Conservation (phyloP, 2,888 invertebrate species). For the Trichogramma dendrolimi region DNA sequence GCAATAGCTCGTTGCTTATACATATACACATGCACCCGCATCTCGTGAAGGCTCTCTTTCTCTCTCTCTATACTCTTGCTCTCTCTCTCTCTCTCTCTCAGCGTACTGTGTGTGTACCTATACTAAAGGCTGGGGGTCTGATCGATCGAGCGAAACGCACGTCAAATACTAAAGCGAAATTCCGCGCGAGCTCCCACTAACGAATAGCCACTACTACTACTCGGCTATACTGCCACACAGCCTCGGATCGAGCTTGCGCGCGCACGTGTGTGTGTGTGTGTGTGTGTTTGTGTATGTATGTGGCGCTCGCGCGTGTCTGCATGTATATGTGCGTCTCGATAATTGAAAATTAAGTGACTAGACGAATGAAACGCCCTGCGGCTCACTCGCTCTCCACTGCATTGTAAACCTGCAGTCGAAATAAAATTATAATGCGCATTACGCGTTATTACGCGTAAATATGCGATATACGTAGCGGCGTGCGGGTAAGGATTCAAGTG, state of each 20-base stretch:
- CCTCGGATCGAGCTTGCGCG: too few relatives aligned
- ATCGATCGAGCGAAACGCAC: slow-evolving; percentile 34
- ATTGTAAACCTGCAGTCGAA: slow-evolving; percentile 6
- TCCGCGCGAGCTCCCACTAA: slow-evolving; percentile 34
- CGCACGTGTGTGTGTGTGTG: too few relatives aligned
- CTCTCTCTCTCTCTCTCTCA: too few relatives aligned
- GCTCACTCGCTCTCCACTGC: neutral
- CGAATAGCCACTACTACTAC: slow-evolving; percentile 24
- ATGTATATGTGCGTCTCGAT: slow-evolving; percentile 29
- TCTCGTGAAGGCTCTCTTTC: too few relatives aligned
- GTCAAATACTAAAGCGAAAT: slow-evolving; percentile 36
- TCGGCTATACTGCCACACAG: too few relatives aligned
- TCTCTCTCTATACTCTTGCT: too few relatives aligned
- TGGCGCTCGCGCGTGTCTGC: slow-evolving; percentile 15
- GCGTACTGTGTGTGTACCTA: too few relatives aligned
- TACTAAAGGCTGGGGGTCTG: slow-evolving; percentile 2
- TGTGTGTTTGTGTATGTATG: too few relatives aligned
- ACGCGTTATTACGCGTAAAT: neutral
- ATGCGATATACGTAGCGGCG: too few relatives aligned
- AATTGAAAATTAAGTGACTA: slow-evolving; percentile 38
- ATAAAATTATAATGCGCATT: slow-evolving; percentile 21
- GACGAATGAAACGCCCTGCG: slow-evolving; percentile 32
- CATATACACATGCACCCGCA: too few relatives aligned
- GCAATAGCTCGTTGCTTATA: too few relatives aligned
- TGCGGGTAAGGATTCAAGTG: too few relatives aligned